Percentiles rank a stretch among this genome's conserved stretches.
phyloP scores from a whole-genome alignment of 2,797 vertebrate genomes.

The Ctenosaura bakeri region DNA sequence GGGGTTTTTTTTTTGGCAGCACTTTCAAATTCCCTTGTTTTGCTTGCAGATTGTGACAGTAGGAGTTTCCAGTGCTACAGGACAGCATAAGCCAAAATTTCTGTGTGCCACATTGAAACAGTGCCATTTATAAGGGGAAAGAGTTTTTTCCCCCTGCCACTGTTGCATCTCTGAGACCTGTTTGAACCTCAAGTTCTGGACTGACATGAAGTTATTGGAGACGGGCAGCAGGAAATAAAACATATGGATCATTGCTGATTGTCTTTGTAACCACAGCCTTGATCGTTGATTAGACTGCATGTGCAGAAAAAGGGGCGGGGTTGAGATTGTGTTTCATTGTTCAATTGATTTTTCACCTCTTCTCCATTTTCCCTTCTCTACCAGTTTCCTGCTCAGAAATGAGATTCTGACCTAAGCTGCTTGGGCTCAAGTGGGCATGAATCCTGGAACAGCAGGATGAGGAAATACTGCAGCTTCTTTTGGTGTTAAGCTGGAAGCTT shows the following conservation, averaged over 20 bases:
- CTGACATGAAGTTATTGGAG: background rate
- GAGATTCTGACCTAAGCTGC: background rate
- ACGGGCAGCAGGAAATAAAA: background rate
- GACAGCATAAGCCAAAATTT: background rate
- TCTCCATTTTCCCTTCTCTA: rapidly evolving
- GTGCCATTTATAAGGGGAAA: too few relatives aligned
- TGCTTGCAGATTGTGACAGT: background rate
- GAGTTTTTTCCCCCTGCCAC: background rate
- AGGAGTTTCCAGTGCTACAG: background rate
- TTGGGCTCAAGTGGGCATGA: too few relatives aligned
- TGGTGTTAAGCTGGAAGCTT: background rate
- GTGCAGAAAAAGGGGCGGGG: too few relatives aligned
- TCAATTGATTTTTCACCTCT: background rate
- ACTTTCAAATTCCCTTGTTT: background rate
- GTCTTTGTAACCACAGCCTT: background rate
- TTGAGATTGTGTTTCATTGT: rapidly evolving
- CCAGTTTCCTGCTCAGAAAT: background rate
- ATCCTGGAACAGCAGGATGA: background rate
- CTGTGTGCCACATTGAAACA: background rate
- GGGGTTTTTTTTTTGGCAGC: background rate
- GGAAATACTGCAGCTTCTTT: background rate
- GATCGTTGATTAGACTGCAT: background rate
- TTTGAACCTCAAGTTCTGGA: background rate
- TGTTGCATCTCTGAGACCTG: too few relatives aligned
- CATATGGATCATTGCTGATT: too few relatives aligned